A percentile compares a stretch with the other conserved stretches of the same genome.
Conservation (phyloP, 2,113 vertebrate species). For the Tychaedon coryphoeus region DNA sequence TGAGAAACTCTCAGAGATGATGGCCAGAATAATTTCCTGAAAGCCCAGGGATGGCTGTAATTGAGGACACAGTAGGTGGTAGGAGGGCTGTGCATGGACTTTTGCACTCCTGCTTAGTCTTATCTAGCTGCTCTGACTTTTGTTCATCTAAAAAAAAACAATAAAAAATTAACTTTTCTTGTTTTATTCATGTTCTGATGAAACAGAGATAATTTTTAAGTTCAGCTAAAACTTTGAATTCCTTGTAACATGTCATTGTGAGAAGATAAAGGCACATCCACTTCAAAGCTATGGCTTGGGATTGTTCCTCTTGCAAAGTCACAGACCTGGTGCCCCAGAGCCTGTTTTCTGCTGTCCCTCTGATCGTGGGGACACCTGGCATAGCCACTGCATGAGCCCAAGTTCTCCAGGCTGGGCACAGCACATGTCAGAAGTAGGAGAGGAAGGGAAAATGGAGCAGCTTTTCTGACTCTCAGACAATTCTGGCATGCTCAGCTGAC, state of each 20-base stretch:
- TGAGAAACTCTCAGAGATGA: not conserved
- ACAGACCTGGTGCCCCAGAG: not conserved
- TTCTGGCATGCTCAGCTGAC: not conserved
- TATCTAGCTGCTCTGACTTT: not conserved
- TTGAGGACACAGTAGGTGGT: not conserved
- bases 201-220: not conserved
- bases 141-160: not conserved
- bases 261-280: not conserved
- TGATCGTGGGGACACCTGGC: rapidly evolving
- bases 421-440: not conserved
- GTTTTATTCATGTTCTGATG: not conserved
- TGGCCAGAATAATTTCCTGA: not conserved
- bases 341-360: not conserved
- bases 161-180: not conserved
- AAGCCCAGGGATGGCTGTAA: not conserved
- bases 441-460: not conserved
- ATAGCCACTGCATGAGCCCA: rapidly evolving
- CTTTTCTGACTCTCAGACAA: not conserved
- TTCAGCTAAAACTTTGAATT: not conserved
- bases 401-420: not conserved
- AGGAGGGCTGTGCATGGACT: not conserved
- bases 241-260: not conserved
- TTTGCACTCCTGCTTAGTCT: not conserved
- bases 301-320: not conserved
- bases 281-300: not conserved